Conservation (phyloP, 2,113 vertebrate species). For the Ovibos moschatus region DNA sequence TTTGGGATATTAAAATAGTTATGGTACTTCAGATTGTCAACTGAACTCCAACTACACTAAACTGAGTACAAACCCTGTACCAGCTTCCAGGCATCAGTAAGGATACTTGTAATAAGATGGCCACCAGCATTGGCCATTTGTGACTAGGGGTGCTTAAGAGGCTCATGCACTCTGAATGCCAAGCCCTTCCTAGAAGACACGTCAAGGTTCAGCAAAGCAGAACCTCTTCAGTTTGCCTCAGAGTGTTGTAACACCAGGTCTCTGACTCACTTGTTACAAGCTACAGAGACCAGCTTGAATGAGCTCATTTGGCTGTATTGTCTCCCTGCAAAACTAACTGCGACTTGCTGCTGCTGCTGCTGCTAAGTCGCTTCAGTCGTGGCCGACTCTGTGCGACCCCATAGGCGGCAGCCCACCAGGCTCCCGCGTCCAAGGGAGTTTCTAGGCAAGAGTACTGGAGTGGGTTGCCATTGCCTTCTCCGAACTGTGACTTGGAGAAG, state of each 20-base stretch:
- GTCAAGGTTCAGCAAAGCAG: constrained; percentile 61
- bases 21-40: not conserved
- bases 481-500: constrained; percentile 53
- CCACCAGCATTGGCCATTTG: not conserved
- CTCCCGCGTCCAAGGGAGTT: no score
- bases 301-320: constrained; percentile 68
- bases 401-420: no score
- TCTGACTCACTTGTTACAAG: constrained; percentile 68
- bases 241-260: constrained; percentile 62
- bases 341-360: not conserved
- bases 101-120: not conserved
- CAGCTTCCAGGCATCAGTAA: not conserved
- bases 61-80: not conserved
- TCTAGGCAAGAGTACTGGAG: no score
- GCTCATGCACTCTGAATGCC: constrained; percentile 40
- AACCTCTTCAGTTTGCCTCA: constrained; percentile 67
- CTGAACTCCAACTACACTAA: not conserved
- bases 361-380: no score
- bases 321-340: constrained; percentile 51
- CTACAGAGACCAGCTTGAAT: constrained; percentile 76
- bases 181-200: constrained; percentile 47
- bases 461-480: no score
- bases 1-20: not conserved
- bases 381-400: no score
- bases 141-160: not conserved